Conservation (phyloP, 2,113 vertebrate species). For the Datnioides undecimradiatus region DNA sequence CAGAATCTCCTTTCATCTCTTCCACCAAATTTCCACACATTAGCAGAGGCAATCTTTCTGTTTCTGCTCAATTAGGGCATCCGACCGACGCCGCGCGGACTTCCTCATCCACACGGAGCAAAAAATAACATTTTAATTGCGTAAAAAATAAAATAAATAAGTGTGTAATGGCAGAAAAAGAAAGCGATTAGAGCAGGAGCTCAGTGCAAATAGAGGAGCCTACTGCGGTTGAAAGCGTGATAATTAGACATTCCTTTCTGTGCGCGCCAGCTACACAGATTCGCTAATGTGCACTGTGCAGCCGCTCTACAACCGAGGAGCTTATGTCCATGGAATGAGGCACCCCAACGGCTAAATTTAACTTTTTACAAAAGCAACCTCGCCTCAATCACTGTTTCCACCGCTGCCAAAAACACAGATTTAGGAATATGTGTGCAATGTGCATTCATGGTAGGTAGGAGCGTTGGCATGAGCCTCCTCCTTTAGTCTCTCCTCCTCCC, state of each 20-base stretch:
- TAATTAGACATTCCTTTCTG: constrained; percentile 82
- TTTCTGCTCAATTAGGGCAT: constrained; percentile 42
- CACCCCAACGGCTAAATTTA: constrained; percentile 61
- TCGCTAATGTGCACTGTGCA: constrained; percentile 67
- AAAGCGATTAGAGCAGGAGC: constrained; percentile 71
- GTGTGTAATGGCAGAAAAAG: constrained; percentile 63
- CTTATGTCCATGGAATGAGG: constrained; percentile 59
- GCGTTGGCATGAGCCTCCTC: constrained; percentile 38
- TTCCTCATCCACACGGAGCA: constrained; percentile 16
- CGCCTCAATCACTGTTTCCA: constrained; percentile 26
- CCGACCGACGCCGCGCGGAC: constrained; percentile 11
- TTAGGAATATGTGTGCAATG: constrained; percentile 43
- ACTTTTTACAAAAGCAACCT: constrained; percentile 65
- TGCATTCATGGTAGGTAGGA: constrained; percentile 43
- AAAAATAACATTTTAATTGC: constrained; percentile 74
- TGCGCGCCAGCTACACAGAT: constrained; percentile 75
- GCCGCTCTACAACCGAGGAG: constrained; percentile 55
- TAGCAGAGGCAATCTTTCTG: constrained; percentile 24
- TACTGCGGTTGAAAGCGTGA: constrained; percentile 73
- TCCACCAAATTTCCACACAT: constrained; percentile 33
- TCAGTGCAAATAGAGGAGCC: constrained; percentile 64
- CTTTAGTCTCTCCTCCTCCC: constrained; percentile 2
- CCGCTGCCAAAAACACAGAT: constrained; percentile 54
- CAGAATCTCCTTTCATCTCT: constrained; percentile 36
- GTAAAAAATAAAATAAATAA: constrained; percentile 71